Conservation (phyloP, 1,140 invertebrate genomes). For the Zaprionus capensis region DNA sequence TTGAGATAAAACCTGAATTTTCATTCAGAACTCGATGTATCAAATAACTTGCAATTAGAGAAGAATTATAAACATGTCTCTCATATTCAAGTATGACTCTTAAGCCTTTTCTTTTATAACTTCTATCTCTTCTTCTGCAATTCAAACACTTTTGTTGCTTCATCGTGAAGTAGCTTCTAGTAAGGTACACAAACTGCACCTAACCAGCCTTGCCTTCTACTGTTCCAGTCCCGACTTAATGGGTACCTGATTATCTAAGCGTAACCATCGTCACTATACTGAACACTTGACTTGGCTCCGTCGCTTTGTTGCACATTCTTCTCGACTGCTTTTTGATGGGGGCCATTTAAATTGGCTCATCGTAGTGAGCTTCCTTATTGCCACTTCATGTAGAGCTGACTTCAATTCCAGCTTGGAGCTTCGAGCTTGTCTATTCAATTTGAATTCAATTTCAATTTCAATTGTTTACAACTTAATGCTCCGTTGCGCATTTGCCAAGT, state of each 20-base stretch:
- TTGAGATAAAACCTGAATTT: background rate
- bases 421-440: conserved; percentile 16
- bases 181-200: background rate
- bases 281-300: conserved; percentile 23
- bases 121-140: no score
- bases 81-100: no score
- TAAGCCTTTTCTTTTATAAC: no score
- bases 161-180: background rate
- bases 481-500: conserved; percentile 60
- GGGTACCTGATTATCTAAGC: conserved; percentile 17
- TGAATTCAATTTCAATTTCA: conserved; percentile 44
- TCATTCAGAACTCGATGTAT: no score
- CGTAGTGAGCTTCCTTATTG: conserved; percentile 41
- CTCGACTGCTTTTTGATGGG: conserved; percentile 7
- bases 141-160: background rate
- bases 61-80: no score
- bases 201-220: background rate
- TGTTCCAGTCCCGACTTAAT: background rate
- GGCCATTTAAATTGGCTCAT: conserved; percentile 41
- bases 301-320: conserved; percentile 20
- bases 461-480: conserved; percentile 71
- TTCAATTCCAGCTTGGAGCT: background rate
- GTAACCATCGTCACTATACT: conserved; percentile 30
- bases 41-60: no score
- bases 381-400: conserved; percentile 15